Conservation (phyloP, 2,888 invertebrate species). For the Drosophila suboccidentalis region DNA sequence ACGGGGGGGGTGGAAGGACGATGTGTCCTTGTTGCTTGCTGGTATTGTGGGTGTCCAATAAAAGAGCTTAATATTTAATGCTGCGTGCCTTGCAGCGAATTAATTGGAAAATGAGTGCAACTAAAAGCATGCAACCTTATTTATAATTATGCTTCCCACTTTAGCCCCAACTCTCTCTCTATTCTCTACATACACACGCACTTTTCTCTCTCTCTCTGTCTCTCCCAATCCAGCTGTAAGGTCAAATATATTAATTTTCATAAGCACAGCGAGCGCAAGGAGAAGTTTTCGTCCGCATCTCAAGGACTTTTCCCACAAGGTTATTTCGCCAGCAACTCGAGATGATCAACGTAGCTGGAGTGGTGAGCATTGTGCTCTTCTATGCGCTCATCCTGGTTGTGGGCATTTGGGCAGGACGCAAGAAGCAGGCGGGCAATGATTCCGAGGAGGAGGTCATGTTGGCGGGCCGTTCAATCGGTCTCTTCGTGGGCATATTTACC, state of each 20-base stretch:
- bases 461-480: slow-evolving; percentile 98
- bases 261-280: slow-evolving; percentile 21
- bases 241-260: slow-evolving; percentile 53
- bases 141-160: slow-evolving; percentile 41
- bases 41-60: slow-evolving; percentile 23
- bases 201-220: neutral
- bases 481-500: slow-evolving; percentile 99
- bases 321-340: slow-evolving; percentile 4
- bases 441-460: slow-evolving; percentile 99
- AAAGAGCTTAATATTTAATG: slow-evolving; percentile 61
- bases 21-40: slow-evolving; percentile 5
- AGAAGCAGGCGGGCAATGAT: slow-evolving; percentile 94
- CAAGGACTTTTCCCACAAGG: slow-evolving; percentile 31
- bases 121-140: slow-evolving; percentile 27
- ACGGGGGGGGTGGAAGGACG: neutral
- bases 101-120: slow-evolving; percentile 47
- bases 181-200: neutral
- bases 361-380: slow-evolving; percentile 97
- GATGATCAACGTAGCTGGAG: slow-evolving; percentile 96
- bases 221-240: slow-evolving; percentile 46
- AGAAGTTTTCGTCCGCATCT: slow-evolving; percentile 9
- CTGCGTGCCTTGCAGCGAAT: slow-evolving; percentile 29
- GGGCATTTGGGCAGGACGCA: slow-evolving; percentile 98
- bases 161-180: neutral
- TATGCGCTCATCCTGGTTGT: slow-evolving; percentile 97